phyloP scores from a whole-genome alignment of 2,797 vertebrate genomes.

The Myripristis jacobus region DNA sequence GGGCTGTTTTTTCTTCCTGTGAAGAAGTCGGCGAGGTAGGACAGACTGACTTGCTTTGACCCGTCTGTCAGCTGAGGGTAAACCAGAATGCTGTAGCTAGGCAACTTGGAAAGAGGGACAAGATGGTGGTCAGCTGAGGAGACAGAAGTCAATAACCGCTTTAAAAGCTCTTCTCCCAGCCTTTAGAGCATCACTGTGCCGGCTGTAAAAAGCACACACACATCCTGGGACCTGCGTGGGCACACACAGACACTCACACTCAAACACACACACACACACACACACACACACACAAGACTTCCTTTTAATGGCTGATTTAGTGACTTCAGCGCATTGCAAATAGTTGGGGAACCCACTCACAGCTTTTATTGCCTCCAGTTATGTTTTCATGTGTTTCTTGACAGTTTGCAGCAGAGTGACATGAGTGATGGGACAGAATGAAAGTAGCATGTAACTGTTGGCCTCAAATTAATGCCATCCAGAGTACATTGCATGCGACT shows the following conservation, averaged over 20 bases:
- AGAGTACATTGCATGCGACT: background rate
- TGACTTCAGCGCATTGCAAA: constrained; percentile 38
- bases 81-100: constrained; percentile 56
- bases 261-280: background rate
- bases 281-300: constrained; percentile 29
- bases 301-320: constrained; percentile 55
- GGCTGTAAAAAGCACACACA: constrained; percentile 60
- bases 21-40: constrained; percentile 2
- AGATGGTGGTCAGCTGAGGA: constrained; percentile 69
- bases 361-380: constrained; percentile 46
- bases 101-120: constrained; percentile 70
- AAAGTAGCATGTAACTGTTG: background rate
- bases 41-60: constrained; percentile 48
- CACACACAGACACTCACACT: constrained; percentile 19
- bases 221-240: constrained; percentile 44
- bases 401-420: background rate
- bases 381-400: constrained; percentile 12
- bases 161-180: constrained; percentile 72
- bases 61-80: constrained; percentile 63
- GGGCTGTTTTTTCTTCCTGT: constrained; percentile 3
- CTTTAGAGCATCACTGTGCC: constrained; percentile 63
- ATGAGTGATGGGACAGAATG: constrained; percentile 20
- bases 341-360: constrained; percentile 33
- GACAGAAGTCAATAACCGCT: constrained; percentile 79
- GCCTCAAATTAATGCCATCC: background rate